Base-by-base conservation (phyloP, 2,113 vertebrate genomes). In the Cathartes aura region DNA sequence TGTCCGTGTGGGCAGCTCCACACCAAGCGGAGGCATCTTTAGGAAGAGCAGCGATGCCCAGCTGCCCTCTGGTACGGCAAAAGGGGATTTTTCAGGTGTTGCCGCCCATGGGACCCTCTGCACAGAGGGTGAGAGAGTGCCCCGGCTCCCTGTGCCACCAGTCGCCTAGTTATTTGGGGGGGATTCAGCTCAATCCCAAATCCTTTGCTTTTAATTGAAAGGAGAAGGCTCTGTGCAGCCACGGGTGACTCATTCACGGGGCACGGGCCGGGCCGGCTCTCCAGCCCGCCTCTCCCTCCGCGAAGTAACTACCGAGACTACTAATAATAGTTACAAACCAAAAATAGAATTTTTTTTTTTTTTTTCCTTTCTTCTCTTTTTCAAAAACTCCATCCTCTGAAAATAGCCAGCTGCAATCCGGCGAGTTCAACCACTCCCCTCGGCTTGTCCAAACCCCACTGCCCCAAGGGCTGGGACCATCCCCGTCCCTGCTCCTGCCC, bases 321-420 rank as follows among this genome's bases (percentile, higher is more conserved):
- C 93, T 89, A 94, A 96, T 64, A 95, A 96, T 82, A 90, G 87
- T 90, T 95, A 91, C 63, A 94, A 96, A 96, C 79, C 94, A 95
- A 96, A 96, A 93, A 95, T 89, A 86, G 76, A 93, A 58, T 6
- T 58, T 76, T 36, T 34, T 10, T 84, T 45, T 74, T 73, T 30
- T 43, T 27, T 47, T 81, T n/a, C 26, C 29, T 3, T 27, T 59
- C 3, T 83, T 78, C 29, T 68, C 10, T 60, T 87, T 78, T 62
- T 38, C 56, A 60, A 78, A 93, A 96, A 87, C 93, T 93, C 93
- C 96, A 92, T 93, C 95, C 90, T 83, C 73, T 72, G 88, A 72
- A 87, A 92, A 93, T 66, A 94, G 90, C 93, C 97, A 95, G 92
- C 92, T 89, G 90, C 90, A 90, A 75, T 83, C 82, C 67, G 5